A percentile compares a stretch with the other conserved stretches of the same genome.
Conservation (phyloP, 2,113 vertebrate genomes). For the Nothobranchius kuhntae region DNA sequence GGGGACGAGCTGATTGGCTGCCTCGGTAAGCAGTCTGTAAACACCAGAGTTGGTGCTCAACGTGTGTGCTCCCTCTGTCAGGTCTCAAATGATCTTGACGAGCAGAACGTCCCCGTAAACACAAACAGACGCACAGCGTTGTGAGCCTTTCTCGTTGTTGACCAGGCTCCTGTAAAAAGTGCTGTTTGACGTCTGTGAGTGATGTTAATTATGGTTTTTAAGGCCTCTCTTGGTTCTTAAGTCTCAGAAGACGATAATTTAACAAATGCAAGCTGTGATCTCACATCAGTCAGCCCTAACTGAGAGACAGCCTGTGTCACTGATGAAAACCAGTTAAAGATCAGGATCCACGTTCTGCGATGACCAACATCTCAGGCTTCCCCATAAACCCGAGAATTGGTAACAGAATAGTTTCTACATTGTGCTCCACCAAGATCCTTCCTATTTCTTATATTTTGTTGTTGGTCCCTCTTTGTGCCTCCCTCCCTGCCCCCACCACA, state of each 20-base stretch:
- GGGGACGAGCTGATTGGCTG: slow-evolving; percentile 42
- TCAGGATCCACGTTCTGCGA: slow-evolving; percentile 18
- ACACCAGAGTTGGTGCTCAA: slow-evolving; percentile 1
- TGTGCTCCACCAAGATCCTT: slow-evolving; percentile 45
- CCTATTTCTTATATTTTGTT: slow-evolving; percentile 62
- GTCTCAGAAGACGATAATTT: slow-evolving; percentile 33
- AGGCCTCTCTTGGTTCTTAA: slow-evolving; percentile 12
- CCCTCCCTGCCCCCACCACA: slow-evolving; percentile 66
- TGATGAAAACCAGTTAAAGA: neutral
- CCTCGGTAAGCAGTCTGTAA: slow-evolving; percentile 27
- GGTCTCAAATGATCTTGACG: slow-evolving; percentile 19
- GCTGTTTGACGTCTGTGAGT: slow-evolving; percentile 42
- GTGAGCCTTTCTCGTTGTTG: slow-evolving; percentile 29
- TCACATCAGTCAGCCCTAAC: slow-evolving; percentile 22
- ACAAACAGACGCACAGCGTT: slow-evolving; percentile 15
- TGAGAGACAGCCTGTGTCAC: slow-evolving; percentile 15
- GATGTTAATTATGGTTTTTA: slow-evolving; percentile 45
- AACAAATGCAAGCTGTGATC: slow-evolving; percentile 30
- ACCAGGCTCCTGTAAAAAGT: slow-evolving; percentile 47
- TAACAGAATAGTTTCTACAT: slow-evolving; percentile 40
- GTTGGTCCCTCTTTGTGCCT: slow-evolving; percentile 57
- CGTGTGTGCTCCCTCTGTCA: slow-evolving; percentile 20
- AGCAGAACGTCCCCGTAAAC: neutral
- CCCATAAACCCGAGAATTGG: slow-evolving; percentile 45
- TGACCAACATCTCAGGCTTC: slow-evolving; percentile 40